These are phyloP conservation scores for Onychomys torridus DNA, from an alignment of 2,797 vertebrate genomes.

Conservation along the genomic window DNA sequence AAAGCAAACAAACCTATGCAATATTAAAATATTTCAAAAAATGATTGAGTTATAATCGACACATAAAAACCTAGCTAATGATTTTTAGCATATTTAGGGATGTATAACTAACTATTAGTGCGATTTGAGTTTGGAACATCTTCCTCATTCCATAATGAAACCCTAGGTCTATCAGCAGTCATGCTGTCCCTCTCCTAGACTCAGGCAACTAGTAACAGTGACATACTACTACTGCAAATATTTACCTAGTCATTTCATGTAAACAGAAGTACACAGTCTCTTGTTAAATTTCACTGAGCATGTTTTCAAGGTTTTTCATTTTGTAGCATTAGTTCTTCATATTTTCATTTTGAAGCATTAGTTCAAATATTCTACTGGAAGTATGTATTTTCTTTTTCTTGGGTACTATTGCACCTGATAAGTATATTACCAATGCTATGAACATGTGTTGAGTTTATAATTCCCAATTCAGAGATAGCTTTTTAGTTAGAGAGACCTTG, in stretches of 20 bases:
- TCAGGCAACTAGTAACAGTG: too few relatives aligned
- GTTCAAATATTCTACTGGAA: neutral
- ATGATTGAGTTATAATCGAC: slow-evolving; percentile 38
- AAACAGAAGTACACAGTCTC: neutral
- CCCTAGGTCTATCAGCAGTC: too few relatives aligned
- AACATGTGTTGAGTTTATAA: neutral
- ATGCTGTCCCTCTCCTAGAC: too few relatives aligned
- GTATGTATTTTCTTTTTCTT: neutral
- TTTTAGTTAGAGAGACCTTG: neutral
- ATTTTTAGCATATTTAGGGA: neutral
- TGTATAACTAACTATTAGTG: neutral
- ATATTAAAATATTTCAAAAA: slow-evolving; percentile 32
- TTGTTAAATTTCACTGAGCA: neutral
- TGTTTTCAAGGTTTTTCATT: neutral
- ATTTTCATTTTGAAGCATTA: neutral
- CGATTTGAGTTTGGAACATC: neutral
- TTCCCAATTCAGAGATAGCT: neutral
- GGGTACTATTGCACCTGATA: neutral
- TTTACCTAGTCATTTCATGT: too few relatives aligned
- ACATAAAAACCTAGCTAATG: slow-evolving; percentile 27
- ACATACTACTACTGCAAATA: neutral
- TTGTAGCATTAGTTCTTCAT: neutral
- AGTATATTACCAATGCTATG: neutral
- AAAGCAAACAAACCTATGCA: neutral
- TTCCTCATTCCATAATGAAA: neutral